Evolutionary conservation across 53 echinoderm and acorn worm genomes (phyloP), one percentile per base, ranked within the genome.

Genomic region (Echinometra lucunter): DNA sequence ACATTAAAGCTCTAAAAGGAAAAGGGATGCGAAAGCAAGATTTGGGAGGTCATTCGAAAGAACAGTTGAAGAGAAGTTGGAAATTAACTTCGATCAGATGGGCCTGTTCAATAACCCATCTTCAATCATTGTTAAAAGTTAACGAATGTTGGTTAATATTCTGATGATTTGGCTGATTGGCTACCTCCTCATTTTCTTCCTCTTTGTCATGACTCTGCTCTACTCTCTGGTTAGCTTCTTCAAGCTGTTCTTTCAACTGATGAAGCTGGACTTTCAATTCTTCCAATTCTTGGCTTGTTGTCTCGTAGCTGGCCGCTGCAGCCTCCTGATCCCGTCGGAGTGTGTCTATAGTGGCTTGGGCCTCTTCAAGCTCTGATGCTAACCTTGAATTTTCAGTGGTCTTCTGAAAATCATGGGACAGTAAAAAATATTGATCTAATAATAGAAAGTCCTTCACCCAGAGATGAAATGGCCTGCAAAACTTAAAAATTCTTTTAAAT

Each of bases 211-310:
- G 40, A 44, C 63, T 83, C 63, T 97, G 94, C 32, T 94, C 92
- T 49, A 95, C 95, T 38, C 66, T 94, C 60, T 95, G 93, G 55
- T 94, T 94, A 44, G 96, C 92, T 45, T 88, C 83, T 58, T 88
- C 93, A 19, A 97, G 94, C 89, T 95, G 96, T 66, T 96, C 90
- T 92, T 96, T 90, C 56, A 88, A 57, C 89, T 93, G n/a, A 30
- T 92, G 74, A 8, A 89, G 92, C 57, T 53, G 96, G 32, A 95
- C 95, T 89, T 98, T 97, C 17, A 97, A 91, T 45, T 96, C 97
- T 42, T 96, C 97, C 34, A 98, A 92, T 81, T 98, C 95, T 0
- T 92, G 96, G 94, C 97, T 95, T 13, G 97, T 96, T 4, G 96
- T 78, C 83, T 96, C 97, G 63, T 96, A 97, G 92, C 91, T 97